Conservation (phyloP, 2,797 vertebrate species). For the Phaenicophaeus curvirostris region DNA sequence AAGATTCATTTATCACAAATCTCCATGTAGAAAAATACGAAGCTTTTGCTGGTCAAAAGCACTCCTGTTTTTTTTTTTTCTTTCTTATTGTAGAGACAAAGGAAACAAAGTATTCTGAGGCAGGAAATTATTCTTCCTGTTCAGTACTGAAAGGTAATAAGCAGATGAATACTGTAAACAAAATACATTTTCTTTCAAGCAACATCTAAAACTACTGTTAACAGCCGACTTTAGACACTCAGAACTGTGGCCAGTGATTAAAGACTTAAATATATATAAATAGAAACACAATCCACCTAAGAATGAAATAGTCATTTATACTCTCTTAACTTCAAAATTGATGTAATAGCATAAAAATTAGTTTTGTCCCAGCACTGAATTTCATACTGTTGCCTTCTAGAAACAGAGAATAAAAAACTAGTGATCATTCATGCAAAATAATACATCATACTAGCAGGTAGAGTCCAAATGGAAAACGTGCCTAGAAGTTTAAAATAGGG, state of each 20-base stretch:
- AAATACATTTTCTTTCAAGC: conserved; percentile 1
- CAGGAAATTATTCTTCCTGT: conserved; percentile 66
- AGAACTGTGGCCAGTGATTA: not conserved
- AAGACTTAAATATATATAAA: not conserved
- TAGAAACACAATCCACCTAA: not conserved
- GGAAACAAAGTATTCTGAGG: conserved; percentile 48
- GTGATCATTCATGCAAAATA: not conserved
- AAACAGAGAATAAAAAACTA: not conserved
- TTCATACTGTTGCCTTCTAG: not conserved
- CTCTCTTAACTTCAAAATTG: not conserved
- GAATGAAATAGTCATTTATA: not conserved
- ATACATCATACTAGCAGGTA: not conserved
- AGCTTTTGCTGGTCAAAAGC: not conserved
- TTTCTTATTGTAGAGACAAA: conserved; percentile 35
- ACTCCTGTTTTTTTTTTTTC: not conserved
- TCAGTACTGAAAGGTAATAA: not conserved
- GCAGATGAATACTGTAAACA: conserved; percentile 36
- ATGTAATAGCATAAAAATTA: not conserved
- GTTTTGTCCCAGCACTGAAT: not conserved
- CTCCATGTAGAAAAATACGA: not conserved
- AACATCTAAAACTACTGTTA: not conserved
- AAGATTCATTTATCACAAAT: not conserved
- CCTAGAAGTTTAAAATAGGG: not conserved
- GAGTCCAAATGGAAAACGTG: not conserved
- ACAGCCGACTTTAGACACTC: not conserved